Evolutionary conservation across 2,113 vertebrate genomes (phyloP), one percentile per base, ranked within the genome.

Genomic region (Castor canadensis): DNA sequence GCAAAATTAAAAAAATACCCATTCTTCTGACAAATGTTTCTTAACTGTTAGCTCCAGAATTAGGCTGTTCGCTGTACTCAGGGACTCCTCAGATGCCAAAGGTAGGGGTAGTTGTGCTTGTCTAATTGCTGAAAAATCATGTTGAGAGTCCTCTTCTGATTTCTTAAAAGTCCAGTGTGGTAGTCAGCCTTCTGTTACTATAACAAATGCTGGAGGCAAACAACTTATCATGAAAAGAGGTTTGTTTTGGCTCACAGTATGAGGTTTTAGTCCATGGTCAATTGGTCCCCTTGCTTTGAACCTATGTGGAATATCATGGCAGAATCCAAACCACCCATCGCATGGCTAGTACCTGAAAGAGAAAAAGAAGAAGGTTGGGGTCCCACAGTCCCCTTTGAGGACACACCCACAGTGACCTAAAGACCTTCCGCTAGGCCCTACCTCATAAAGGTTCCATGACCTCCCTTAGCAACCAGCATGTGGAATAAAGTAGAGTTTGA

Each of bases 151-250:
- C 43, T 45, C 6, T 67, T 79, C 28, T n/a, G 76, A 35, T 73
- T 80, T 84, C 64, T 52, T 54, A 15, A 28, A 56, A 73, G 58
- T n/a, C 66, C 38, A 15, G 0, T 8, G 62, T 32, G 28, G 32
- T 35, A 66, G 13, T 30, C 62, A 66, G 67, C 67, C 20, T 38
- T n/a, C 66, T 16, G 6, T 32, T 15, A 73, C 24, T 75, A 9
- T 35, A 9, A 15, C 0, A 32, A 10, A 35, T 45, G n/a, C 28
- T 20, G 35, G 58, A 5, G 1, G 12, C 30, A 12, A 1, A 13
- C 40, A 35, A 3, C 30, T 47, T n/a, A n/a, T n/a, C n/a, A n/a
- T n/a, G n/a, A n/a, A 7, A 38, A n/a, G 20, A 24, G 32, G 30
- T 16, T 8, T 6, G 11, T n/a, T 28, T 22, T 40, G 24, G 45